phyloP scores from a whole-genome alignment of 2,888 invertebrate genomes.

The Reticulitermes lucifugus region DNA sequence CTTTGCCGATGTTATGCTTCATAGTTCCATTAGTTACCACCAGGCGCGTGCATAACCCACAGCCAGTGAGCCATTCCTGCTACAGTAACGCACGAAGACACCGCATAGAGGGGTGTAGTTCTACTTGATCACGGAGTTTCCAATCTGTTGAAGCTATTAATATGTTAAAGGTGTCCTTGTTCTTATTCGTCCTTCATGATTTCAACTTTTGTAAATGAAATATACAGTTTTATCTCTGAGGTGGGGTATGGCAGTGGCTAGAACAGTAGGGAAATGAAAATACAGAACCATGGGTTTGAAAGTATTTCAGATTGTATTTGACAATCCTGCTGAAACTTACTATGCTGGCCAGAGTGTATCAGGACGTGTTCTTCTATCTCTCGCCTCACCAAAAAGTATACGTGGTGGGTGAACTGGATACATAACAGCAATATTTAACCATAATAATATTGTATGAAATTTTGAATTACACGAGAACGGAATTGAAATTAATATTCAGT shows the following conservation, averaged over 20 bases:
- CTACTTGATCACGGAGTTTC: too few species aligned
- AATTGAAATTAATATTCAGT: too few species aligned
- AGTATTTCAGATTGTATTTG: conserved; percentile 78
- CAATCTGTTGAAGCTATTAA: too few species aligned
- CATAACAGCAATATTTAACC: neutral
- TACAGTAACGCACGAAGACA: too few species aligned
- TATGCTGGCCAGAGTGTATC: conserved; percentile 75
- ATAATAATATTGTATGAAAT: neutral
- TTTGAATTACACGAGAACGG: neutral
- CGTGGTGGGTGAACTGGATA: conserved; percentile 67
- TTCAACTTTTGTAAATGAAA: neutral
- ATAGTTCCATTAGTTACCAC: too few species aligned
- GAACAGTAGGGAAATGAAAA: neutral
- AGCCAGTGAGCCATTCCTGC: too few species aligned
- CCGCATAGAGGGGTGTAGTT: too few species aligned
- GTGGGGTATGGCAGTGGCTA: neutral
- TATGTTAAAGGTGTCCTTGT: too few species aligned
- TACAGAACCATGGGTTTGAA: conserved; percentile 74
- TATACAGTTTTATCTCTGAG: neutral
- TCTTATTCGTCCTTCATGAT: too few species aligned
- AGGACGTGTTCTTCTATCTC: conserved; percentile 70
- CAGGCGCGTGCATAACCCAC: too few species aligned
- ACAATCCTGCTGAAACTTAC: conserved; percentile 77
- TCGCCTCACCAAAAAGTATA: conserved; percentile 75
- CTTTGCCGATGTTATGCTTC: too few species aligned